These are phyloP conservation scores for Manacus vitellinus DNA, from an alignment of 2,113 vertebrate genomes.

Conservation along the genomic window DNA sequence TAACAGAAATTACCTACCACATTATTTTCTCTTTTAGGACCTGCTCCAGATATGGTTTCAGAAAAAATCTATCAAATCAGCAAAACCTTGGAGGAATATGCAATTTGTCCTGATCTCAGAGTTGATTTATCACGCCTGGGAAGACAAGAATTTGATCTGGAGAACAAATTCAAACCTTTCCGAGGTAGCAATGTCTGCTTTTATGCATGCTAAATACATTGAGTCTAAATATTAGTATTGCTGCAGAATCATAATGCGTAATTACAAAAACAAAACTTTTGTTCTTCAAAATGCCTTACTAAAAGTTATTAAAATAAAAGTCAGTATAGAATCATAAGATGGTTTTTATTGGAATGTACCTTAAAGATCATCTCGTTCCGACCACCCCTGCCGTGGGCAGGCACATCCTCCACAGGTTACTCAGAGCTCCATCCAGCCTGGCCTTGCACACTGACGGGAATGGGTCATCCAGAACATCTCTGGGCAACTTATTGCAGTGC, in stretches of 20 bases:
- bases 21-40: constrained; percentile 77
- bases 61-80: constrained; percentile 97
- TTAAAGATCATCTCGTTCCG: background rate
- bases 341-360: background rate
- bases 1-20: background rate
- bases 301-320: background rate
- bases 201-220: background rate
- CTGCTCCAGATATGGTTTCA: constrained; percentile 90
- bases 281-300: background rate
- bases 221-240: background rate
- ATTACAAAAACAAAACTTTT: background rate
- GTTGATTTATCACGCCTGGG: constrained; percentile 94
- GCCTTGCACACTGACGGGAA: background rate
- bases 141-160: constrained; percentile 97
- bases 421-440: background rate
- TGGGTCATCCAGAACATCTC: background rate
- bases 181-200: constrained; percentile 80
- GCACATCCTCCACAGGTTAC: background rate
- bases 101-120: constrained; percentile 93
- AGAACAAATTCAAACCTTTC: constrained; percentile 99
- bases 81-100: constrained; percentile 94
- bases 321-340: background rate
- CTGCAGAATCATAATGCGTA: background rate
- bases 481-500: background rate
- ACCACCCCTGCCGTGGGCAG: background rate